Conservation (phyloP, 2,113 vertebrate species). For the Taxidea taxus region DNA sequence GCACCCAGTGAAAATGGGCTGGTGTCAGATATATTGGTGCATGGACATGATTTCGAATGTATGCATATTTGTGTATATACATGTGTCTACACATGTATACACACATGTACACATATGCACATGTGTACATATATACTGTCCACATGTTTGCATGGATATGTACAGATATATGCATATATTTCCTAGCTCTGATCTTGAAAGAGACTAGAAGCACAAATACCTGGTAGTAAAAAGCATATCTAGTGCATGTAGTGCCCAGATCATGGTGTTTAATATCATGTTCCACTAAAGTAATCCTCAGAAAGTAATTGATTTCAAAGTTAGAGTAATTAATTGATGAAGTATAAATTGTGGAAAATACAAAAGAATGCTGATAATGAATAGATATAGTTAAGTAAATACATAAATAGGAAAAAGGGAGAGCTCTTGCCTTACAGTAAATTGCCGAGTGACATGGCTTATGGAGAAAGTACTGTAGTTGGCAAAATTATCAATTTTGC, state of each 20-base stretch:
- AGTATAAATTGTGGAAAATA: not conserved
- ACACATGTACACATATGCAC: not conserved
- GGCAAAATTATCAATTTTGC: not conserved
- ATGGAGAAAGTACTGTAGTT: not conserved
- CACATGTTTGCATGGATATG: not conserved
- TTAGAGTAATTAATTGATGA: not conserved
- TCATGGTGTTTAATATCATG: not conserved
- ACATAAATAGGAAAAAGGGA: not conserved
- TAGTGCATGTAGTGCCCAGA: not conserved
- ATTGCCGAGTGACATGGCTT: not conserved
- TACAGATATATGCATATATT: not conserved
- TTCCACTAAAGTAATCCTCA: not conserved
- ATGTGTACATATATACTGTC: not conserved
- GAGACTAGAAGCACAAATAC: not conserved
- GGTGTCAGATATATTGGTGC: not conserved
- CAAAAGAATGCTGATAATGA: not conserved
- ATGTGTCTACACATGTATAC: not conserved
- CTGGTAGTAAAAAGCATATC: not conserved
- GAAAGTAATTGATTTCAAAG: not conserved
- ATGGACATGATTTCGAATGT: not conserved
- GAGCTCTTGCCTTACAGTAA: not conserved
- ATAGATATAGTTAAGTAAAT: not conserved
- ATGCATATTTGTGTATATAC: not conserved
- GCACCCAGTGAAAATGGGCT: not conserved
- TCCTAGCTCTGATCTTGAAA: not conserved